Evolutionary conservation across 2,888 invertebrate species (phyloP).

Genomic region (Deilephila elpenor): DNA sequence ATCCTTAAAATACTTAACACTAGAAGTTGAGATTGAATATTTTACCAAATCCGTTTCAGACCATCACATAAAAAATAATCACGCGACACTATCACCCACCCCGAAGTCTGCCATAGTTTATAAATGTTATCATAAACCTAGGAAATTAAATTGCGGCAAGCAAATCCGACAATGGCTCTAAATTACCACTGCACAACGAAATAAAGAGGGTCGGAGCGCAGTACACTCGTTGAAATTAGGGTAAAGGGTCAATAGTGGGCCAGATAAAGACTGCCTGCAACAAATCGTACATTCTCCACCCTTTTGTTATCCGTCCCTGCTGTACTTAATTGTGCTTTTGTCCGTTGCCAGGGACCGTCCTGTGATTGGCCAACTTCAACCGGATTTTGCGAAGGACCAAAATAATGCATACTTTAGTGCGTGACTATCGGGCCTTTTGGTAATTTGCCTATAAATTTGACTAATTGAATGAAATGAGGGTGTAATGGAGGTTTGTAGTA

Average conservation of each 20-base stretch:
- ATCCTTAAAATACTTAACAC: too few species aligned
- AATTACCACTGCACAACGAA: conserved; percentile 41
- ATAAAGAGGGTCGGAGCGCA: conserved; percentile 56
- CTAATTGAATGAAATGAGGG: neutral
- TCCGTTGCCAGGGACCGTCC: conserved; percentile 64
- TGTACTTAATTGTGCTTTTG: conserved; percentile 84
- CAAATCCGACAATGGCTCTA: conserved; percentile 35
- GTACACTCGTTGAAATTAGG: conserved; percentile 73
- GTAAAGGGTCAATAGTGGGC: conserved; percentile 82
- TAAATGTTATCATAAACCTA: conserved; percentile 26
- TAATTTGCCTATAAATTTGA: conserved; percentile 24
- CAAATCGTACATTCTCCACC: conserved; percentile 79
- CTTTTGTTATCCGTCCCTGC: conserved; percentile 79
- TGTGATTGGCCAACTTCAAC: conserved; percentile 68
- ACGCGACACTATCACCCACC: neutral
- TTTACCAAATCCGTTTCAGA: too few species aligned
- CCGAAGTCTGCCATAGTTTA: neutral
- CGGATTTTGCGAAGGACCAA: conserved; percentile 58
- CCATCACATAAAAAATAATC: neutral
- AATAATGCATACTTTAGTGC: conserved; percentile 50
- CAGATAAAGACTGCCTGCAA: conserved; percentile 83
- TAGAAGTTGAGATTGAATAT: too few species aligned
- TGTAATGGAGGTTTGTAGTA: too few species aligned
- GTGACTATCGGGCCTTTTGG: conserved; percentile 9
- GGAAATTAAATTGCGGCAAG: conserved; percentile 18